A percentile compares a stretch with the other conserved stretches of the same genome.
These are phyloP conservation scores for Mungos mungo DNA, from an alignment of 2,113 vertebrate species.

Conservation along the genomic window DNA sequence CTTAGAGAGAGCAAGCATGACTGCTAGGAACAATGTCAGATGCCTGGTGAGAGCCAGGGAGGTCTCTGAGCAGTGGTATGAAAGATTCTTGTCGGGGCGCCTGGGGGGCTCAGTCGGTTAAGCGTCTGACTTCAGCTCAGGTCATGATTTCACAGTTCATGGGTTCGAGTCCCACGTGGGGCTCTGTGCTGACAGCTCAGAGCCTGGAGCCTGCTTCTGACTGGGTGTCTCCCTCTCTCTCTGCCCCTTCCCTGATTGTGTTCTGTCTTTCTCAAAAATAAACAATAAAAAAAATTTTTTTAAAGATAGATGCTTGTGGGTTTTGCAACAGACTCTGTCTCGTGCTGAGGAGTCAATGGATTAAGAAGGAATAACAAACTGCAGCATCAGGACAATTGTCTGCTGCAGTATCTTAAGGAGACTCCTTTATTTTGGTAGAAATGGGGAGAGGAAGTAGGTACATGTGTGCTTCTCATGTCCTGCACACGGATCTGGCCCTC, in stretches of 20 bases:
- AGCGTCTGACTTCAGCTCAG: too few relatives aligned
- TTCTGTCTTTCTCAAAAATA: too few relatives aligned
- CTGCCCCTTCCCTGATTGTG: too few relatives aligned
- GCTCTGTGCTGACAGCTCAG: too few relatives aligned
- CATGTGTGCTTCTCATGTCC: background rate
- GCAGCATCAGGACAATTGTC: background rate
- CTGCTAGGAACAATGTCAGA: background rate
- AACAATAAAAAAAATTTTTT: too few relatives aligned
- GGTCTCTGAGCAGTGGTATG: background rate
- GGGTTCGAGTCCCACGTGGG: too few relatives aligned
- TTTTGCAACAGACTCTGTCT: background rate
- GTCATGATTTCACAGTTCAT: too few relatives aligned
- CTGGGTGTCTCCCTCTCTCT: too few relatives aligned
- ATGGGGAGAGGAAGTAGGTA: background rate
- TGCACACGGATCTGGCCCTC: background rate
- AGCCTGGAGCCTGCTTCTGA: too few relatives aligned
- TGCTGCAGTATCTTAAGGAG: background rate
- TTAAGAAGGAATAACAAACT: background rate
- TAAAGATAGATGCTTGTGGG: background rate
- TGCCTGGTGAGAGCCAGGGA: too few relatives aligned
- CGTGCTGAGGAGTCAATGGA: background rate
- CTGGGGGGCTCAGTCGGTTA: too few relatives aligned
- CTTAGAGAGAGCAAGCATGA: background rate
- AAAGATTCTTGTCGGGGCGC: background rate
- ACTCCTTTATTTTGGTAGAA: background rate